Conservation (phyloP, 2,113 vertebrate species). For the Delphinapterus leucas region DNA sequence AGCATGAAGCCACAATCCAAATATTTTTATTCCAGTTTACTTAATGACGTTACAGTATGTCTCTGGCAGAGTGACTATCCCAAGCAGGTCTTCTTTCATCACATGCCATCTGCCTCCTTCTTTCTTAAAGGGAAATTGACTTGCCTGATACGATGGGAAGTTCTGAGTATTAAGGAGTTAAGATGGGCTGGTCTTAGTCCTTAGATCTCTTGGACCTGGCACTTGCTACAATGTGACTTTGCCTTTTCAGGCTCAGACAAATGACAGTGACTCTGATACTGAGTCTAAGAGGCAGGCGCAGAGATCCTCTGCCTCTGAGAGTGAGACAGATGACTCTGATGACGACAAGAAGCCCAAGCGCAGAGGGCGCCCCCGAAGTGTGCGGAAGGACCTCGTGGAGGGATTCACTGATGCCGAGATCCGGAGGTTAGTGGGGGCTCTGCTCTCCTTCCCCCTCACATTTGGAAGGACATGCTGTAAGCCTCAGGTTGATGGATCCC, state of each 20-base stretch:
- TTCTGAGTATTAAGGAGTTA: background rate
- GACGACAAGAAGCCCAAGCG: slow-evolving; percentile 97
- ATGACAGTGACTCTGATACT: slow-evolving; percentile 96
- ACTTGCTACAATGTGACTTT: background rate
- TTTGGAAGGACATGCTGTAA: background rate
- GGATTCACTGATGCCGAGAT: slow-evolving; percentile 98
- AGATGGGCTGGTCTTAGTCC: background rate
- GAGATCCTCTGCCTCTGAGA: slow-evolving; percentile 94
- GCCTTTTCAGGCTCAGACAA: slow-evolving; percentile 88
- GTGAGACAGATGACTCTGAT: slow-evolving; percentile 94
- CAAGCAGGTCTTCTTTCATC: background rate
- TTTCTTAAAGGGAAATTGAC: background rate
- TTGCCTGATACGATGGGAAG: background rate
- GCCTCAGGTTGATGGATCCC: background rate
- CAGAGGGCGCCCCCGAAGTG: slow-evolving; percentile 91
- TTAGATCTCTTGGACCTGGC: background rate
- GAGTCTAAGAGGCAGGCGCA: slow-evolving; percentile 94
- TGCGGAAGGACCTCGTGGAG: slow-evolving; percentile 96
- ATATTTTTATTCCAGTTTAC: background rate
- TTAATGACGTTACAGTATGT: background rate
- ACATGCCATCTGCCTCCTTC: background rate
- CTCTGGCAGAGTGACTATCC: background rate
- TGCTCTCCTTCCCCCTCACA: background rate
- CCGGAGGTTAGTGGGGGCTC: slow-evolving; percentile 86
- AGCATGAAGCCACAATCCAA: background rate